A percentile compares a stretch with the other conserved stretches of the same genome.
phyloP scores from a whole-genome alignment of 2,888 invertebrate species.

The Seira ritae region DNA sequence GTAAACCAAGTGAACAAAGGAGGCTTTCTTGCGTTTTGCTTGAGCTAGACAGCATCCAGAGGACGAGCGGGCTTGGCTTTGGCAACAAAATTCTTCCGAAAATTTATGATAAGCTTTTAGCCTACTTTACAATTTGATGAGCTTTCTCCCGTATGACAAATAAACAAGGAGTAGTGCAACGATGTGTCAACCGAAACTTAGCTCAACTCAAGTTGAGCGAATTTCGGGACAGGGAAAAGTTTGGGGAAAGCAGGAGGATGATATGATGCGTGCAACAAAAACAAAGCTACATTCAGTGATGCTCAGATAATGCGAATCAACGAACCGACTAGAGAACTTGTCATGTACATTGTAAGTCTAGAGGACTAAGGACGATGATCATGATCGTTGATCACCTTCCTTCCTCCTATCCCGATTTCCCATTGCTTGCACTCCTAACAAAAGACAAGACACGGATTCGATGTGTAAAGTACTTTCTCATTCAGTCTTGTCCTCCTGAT shows the following conservation, averaged over 20 bases:
- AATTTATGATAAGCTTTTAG: slow-evolving; percentile 39
- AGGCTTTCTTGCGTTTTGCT: too few relatives aligned
- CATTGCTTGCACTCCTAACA: background rate
- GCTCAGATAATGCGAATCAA: background rate
- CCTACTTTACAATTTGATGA: slow-evolving; percentile 51
- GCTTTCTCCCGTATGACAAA: slow-evolving; percentile 30
- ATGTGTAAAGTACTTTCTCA: background rate
- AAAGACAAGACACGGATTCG: background rate
- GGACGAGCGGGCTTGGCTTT: too few relatives aligned
- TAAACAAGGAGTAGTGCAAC: slow-evolving; percentile 8
- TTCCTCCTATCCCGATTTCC: background rate
- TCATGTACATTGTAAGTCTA: background rate
- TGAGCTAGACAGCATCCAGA: background rate
- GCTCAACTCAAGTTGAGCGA: too few relatives aligned
- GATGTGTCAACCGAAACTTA: background rate
- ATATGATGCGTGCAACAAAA: background rate
- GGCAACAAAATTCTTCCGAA: background rate
- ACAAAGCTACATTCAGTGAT: background rate
- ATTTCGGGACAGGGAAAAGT: background rate
- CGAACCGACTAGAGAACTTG: background rate
- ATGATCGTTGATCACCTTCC: background rate
- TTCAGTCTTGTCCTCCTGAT: background rate
- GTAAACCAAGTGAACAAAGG: too few relatives aligned
- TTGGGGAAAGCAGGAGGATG: background rate
- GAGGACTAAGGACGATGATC: background rate